phyloP scores from a whole-genome alignment of 1,140 invertebrate species.

The Yoshiicerus persimilis region DNA sequence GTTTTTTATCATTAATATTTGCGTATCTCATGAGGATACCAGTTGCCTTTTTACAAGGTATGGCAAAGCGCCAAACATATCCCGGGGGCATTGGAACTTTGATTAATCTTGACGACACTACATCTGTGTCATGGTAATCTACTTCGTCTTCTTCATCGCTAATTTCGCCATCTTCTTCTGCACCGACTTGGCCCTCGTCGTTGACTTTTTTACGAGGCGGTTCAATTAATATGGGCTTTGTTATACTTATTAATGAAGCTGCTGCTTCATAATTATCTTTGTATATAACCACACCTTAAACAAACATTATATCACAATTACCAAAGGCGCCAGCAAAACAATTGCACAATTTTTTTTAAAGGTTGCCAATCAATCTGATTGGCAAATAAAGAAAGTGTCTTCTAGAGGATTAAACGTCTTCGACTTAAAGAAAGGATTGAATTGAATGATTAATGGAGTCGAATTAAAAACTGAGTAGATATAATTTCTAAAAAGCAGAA shows the following conservation, averaged over 20 bases:
- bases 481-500: too few species aligned
- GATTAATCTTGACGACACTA: slow-evolving; percentile 21
- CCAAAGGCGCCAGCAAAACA: too few species aligned
- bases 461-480: too few species aligned
- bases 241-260: slow-evolving; percentile 18
- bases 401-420: too few species aligned
- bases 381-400: too few species aligned
- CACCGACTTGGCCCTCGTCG: neutral
- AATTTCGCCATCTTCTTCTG: slow-evolving; percentile 11
- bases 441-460: too few species aligned
- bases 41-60: slow-evolving; percentile 59
- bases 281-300: slow-evolving; percentile 40
- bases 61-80: slow-evolving; percentile 70
- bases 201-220: neutral
- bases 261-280: slow-evolving; percentile 37
- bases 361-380: too few species aligned
- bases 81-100: slow-evolving; percentile 65
- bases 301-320: too few species aligned
- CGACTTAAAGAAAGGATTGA: too few species aligned
- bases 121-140: slow-evolving; percentile 27
- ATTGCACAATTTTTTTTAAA: too few species aligned
- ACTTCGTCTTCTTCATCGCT: slow-evolving; percentile 12
- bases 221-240: slow-evolving; percentile 41
- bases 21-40: slow-evolving; percentile 73
- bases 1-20: slow-evolving; percentile 65